These are phyloP conservation scores for Hetaerina titia DNA, from an alignment of 2,888 invertebrate species.

Conservation along the genomic window DNA sequence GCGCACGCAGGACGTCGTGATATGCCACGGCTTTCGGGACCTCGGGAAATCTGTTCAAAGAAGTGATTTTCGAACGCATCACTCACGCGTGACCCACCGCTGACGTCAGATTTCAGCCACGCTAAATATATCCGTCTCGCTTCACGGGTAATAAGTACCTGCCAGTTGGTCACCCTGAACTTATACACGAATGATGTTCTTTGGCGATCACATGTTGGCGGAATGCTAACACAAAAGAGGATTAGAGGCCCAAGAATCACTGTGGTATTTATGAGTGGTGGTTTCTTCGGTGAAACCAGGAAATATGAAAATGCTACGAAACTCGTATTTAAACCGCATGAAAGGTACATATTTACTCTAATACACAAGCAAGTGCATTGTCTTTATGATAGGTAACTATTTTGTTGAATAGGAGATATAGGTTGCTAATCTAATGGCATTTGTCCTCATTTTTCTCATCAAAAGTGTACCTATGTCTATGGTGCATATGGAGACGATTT, in stretches of 20 bases:
- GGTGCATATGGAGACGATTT: no score
- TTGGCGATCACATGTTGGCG: background rate
- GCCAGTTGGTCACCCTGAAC: conserved; percentile 53
- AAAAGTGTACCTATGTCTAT: no score
- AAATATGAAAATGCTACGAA: no score
- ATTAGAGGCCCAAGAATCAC: background rate
- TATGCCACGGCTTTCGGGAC: conserved; percentile 60
- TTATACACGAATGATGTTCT: conserved; percentile 9
- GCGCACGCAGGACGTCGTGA: conserved; percentile 58
- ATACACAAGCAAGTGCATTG: no score
- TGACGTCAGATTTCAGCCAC: conserved; percentile 46
- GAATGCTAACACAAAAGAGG: background rate
- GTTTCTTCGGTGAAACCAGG: background rate
- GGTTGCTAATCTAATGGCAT: no score
- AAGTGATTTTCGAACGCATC: conserved; percentile 61
- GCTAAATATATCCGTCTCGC: conserved; percentile 62
- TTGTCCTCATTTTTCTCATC: no score
- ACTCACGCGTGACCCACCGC: conserved; percentile 57
- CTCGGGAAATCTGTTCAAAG: conserved; percentile 51
- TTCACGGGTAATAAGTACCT: conserved; percentile 66
- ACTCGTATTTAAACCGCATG: no score
- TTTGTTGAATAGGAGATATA: no score
- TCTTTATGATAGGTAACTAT: no score
- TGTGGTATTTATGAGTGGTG: background rate
- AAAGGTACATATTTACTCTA: no score